Conservation (phyloP, 1,140 invertebrate species). For the Drosophila bifasciata region DNA sequence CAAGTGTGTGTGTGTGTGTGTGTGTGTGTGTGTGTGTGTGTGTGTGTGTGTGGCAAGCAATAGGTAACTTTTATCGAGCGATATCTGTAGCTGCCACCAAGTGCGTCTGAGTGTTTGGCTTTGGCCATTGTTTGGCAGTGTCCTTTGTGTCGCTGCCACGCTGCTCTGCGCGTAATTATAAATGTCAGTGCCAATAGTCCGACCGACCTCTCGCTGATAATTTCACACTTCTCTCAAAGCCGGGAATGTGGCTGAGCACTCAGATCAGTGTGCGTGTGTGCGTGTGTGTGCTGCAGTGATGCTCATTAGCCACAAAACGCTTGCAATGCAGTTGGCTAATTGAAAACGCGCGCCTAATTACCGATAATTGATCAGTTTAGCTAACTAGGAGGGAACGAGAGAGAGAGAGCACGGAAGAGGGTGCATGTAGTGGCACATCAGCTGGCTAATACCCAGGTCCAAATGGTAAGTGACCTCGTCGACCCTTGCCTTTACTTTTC, state of each 20-base stretch:
- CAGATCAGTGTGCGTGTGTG: background rate
- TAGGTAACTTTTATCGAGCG: conserved; percentile 17
- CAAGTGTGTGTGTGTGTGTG: conserved; percentile 15
- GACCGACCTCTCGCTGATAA: conserved; percentile 13
- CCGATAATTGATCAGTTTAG: conserved; percentile 69
- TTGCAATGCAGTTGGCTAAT: conserved; percentile 58
- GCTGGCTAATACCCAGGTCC: conserved; percentile 38
- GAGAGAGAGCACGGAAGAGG: background rate
- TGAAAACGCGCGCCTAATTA: conserved; percentile 59
- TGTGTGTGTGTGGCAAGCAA: conserved; percentile 3
- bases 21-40: conserved; percentile 8
- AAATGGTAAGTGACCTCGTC: conserved; percentile 23
- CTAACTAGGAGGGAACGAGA: conserved; percentile 8
- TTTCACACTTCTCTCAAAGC: conserved; percentile 60
- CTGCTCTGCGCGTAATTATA: conserved; percentile 42
- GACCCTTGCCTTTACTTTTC: background rate
- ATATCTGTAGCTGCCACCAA: conserved; percentile 43
- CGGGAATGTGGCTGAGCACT: background rate
- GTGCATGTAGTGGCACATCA: conserved; percentile 36
- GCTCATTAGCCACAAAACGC: conserved; percentile 54
- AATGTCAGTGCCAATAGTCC: conserved; percentile 50
- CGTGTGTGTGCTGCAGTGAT: conserved; percentile 15
- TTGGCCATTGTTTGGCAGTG: conserved; percentile 31
- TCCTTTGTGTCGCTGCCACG: conserved; percentile 30
- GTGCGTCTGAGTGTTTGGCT: conserved; percentile 55